phyloP scores from a whole-genome alignment of 1,140 invertebrate genomes.

The Monochamus saltuarius region DNA sequence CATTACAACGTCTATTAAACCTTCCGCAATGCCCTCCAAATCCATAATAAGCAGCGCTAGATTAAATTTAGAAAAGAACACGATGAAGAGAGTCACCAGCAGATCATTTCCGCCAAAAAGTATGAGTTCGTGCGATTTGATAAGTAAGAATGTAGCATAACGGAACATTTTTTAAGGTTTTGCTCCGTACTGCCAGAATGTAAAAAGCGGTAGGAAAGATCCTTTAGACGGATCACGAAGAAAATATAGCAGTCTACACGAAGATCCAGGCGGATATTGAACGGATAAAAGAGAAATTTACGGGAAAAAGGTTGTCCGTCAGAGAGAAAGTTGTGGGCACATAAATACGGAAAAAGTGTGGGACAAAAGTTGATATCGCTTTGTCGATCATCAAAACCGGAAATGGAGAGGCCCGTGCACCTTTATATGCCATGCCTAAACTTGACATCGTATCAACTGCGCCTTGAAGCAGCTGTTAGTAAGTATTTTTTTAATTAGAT shows the following conservation, averaged over 20 bases:
- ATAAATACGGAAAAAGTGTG: constrained; percentile 32
- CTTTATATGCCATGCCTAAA: constrained; percentile 24
- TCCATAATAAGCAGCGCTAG: constrained; percentile 6
- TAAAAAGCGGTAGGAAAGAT: background rate
- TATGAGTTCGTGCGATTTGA: background rate
- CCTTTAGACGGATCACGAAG: background rate
- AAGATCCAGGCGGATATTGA: constrained; percentile 8
- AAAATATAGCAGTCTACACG: constrained; percentile 5
- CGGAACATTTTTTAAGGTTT: constrained; percentile 1
- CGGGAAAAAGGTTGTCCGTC: constrained; percentile 4
- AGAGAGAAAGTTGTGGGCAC: constrained; percentile 31
- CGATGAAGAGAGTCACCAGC: background rate
- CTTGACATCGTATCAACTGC: too few relatives aligned
- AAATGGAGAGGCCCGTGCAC: constrained; percentile 13
- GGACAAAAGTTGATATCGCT: constrained; percentile 28
- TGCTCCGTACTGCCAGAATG: background rate
- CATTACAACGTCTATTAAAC: constrained; percentile 5
- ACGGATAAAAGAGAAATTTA: constrained; percentile 10
- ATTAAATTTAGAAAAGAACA: background rate
- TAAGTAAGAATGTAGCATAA: background rate
- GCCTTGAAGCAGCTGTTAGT: too few relatives aligned
- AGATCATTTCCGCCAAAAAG: constrained; percentile 29
- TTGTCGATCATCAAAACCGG: constrained; percentile 24
- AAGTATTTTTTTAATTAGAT: too few relatives aligned
- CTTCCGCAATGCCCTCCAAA: constrained; percentile 1